A percentile compares a stretch with the other conserved stretches of the same genome.
These are phyloP conservation scores for Scarus forsteni DNA, from an alignment of 2,797 vertebrate species.

Conservation along the genomic window DNA sequence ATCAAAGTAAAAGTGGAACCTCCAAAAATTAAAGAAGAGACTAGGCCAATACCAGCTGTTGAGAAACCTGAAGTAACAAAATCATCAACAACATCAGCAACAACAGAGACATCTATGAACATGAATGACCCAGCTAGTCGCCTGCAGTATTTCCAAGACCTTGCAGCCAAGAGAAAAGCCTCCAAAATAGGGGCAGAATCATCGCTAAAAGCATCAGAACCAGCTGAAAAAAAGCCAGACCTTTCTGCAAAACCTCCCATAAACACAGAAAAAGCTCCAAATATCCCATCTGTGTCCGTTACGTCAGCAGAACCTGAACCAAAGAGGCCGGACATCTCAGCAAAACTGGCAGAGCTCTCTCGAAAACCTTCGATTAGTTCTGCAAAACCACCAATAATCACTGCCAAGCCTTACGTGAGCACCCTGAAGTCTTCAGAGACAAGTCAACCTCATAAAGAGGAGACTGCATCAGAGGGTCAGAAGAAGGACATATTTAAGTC, in stretches of 20 bases:
- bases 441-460: conserved; percentile 66
- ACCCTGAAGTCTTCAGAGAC: conserved; percentile 59
- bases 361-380: conserved; percentile 62
- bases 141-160: conserved; percentile 85
- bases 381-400: conserved; percentile 66
- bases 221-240: conserved; percentile 73
- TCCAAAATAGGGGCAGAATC: conserved; percentile 70
- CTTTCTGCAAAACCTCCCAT: conserved; percentile 49
- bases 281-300: conserved; percentile 18
- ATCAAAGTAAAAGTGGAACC: conserved; percentile 55
- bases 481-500: conserved; percentile 83
- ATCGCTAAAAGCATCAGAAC: conserved; percentile 64
- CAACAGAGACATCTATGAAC: conserved; percentile 52
- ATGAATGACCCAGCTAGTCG: conserved; percentile 82
- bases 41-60: conserved; percentile 33
- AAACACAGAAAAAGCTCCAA: conserved; percentile 7
- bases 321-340: conserved; percentile 66
- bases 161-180: conserved; percentile 79
- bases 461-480: conserved; percentile 63
- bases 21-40: conserved; percentile 42
- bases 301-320: conserved; percentile 57
- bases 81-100: no score
- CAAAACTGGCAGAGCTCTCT: conserved; percentile 72
- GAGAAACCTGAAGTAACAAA: conserved; percentile 47
- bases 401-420: conserved; percentile 56